phyloP scores from a whole-genome alignment of 2,113 vertebrate genomes.

The western clawed frog (Xenopus tropicalis) region UCB_Xtro_10.0 CM004446.2:88080501-88081000 shows the following conservation, averaged over 20 bases:
- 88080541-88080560: no score
- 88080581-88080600: not conserved
- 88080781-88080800: not conserved
- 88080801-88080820: not conserved
- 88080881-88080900: not conserved
- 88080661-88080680: slow-evolving; percentile 22
- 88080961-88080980: no score
- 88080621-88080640: slow-evolving; percentile 2
- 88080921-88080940: no score
- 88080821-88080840: slow-evolving; percentile 10
- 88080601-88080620: not conserved
- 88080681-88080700: slow-evolving; percentile 17
- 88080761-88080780: slow-evolving; percentile 17
- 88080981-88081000: no score
- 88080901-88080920: no score
- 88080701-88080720: slow-evolving; percentile 6
- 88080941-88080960: no score
- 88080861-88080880: not conserved
- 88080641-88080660: slow-evolving; percentile 2
- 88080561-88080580: no score
- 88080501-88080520: no score
- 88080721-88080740: slow-evolving; percentile 16
- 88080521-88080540: no score
- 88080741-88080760: slow-evolving; percentile 11
- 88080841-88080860: not conserved